A percentile compares a stretch with the other conserved stretches of the same genome.
Conservation (phyloP, 2,113 vertebrate genomes). For the Lagopus leucura region DNA sequence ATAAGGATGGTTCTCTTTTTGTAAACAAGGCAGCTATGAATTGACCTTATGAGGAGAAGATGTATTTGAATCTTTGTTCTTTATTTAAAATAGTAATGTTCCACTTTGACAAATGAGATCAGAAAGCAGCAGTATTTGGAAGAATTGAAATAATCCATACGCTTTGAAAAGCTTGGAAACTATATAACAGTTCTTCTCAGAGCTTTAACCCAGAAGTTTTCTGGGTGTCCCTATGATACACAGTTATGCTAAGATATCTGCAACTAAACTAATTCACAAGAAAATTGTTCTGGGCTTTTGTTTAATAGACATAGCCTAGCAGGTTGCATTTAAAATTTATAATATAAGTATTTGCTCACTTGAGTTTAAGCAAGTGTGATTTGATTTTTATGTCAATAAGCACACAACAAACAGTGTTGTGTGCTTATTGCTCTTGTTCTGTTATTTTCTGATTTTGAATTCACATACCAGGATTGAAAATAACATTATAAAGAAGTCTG, state of each 20-base stretch:
- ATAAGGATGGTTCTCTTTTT: not conserved
- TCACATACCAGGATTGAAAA: not conserved
- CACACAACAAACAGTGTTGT: not conserved
- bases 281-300: not conserved
- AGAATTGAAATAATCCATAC: not conserved
- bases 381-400: not conserved
- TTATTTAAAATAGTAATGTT: not conserved
- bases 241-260: not conserved
- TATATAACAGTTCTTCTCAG: not conserved
- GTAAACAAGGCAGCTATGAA: not conserved
- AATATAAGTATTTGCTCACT: not conserved
- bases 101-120: not conserved
- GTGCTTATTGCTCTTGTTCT: not conserved
- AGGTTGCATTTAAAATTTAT: not conserved
- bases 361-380: not conserved
- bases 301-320: not conserved
- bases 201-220: not conserved
- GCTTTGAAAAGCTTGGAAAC: not conserved
- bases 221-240: not conserved
- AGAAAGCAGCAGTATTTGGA: not conserved
- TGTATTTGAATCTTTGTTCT: not conserved
- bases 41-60: not conserved
- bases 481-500: not conserved
- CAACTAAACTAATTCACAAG: not conserved
- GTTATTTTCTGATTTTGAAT: constrained; percentile 18